These are phyloP conservation scores for Oncorhynchus kisutch DNA, from an alignment of 2,113 vertebrate species.

Conservation along the genomic window DNA sequence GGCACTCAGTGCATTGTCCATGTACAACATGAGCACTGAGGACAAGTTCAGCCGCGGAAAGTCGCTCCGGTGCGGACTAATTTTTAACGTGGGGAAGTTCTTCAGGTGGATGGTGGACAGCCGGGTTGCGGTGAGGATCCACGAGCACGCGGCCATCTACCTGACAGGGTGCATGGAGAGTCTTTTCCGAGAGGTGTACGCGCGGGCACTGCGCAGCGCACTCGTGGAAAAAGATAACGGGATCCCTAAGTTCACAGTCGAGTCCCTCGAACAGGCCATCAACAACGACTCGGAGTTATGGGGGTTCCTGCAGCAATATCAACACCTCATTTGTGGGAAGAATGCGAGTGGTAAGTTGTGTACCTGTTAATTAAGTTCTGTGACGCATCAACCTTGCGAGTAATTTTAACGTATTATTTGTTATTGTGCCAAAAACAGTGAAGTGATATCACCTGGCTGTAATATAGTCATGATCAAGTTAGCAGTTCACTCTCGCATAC, in stretches of 20 bases:
- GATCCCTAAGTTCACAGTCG: slow-evolving; percentile 82
- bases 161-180: slow-evolving; percentile 90
- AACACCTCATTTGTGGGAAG: slow-evolving; percentile 93
- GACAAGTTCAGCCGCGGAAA: slow-evolving; percentile 92
- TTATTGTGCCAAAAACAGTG: no score
- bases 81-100: slow-evolving; percentile 92
- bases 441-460: no score
- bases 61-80: slow-evolving; percentile 88
- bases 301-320: slow-evolving; percentile 86
- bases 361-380: background rate
- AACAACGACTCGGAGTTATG: slow-evolving; percentile 88
- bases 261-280: slow-evolving; percentile 90
- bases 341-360: slow-evolving; percentile 88
- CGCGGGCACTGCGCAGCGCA: slow-evolving; percentile 76
- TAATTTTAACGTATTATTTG: background rate
- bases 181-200: slow-evolving; percentile 89
- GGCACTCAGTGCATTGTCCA: slow-evolving; percentile 87
- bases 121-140: slow-evolving; percentile 88
- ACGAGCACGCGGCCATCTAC: slow-evolving; percentile 96
- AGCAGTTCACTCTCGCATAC: no score
- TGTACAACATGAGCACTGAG: slow-evolving; percentile 96
- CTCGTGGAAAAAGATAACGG: slow-evolving; percentile 76
- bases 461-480: no score
- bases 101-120: slow-evolving; percentile 98
- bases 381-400: background rate